These are phyloP conservation scores for Hymenochirus boettgeri DNA, from an alignment of 2,113 vertebrate genomes.

Conservation along the genomic window DNA sequence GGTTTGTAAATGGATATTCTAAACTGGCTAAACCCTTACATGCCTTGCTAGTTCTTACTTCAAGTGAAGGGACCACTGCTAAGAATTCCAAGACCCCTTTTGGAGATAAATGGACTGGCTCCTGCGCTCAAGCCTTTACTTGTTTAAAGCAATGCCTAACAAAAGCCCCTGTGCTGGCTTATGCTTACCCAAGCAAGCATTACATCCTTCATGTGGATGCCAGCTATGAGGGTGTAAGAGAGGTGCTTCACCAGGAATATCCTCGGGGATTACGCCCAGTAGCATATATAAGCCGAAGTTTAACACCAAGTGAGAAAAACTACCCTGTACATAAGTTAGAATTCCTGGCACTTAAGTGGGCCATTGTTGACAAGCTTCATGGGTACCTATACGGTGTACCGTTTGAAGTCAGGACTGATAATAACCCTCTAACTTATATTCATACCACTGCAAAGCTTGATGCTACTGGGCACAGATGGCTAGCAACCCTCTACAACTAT, in stretches of 20 bases:
- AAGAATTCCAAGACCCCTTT: too few species aligned
- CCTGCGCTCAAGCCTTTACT: too few species aligned
- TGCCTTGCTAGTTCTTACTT: too few species aligned
- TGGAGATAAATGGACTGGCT: too few species aligned
- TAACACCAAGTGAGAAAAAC: constrained; percentile 35
- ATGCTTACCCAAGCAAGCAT: too few species aligned
- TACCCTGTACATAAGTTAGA: constrained; percentile 43
- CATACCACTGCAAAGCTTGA: neutral
- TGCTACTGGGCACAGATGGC: neutral
- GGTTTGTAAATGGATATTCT: neutral
- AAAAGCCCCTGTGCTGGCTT: too few species aligned
- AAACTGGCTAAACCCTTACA: neutral
- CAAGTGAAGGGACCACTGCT: too few species aligned
- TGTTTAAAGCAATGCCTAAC: too few species aligned
- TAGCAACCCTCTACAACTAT: neutral
- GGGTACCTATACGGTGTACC: constrained; percentile 36
- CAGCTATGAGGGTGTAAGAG: too few species aligned
- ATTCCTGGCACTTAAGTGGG: constrained; percentile 41
- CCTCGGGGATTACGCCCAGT: neutral
- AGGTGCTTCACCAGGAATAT: neutral
- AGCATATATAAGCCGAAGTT: neutral
- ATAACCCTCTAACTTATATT: neutral
- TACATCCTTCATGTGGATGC: too few species aligned
- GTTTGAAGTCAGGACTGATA: constrained; percentile 9
- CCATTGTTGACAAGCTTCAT: constrained; percentile 39